phyloP scores from a whole-genome alignment of 2,797 vertebrate genomes.

The Xiphophorus birchmanni region DNA sequence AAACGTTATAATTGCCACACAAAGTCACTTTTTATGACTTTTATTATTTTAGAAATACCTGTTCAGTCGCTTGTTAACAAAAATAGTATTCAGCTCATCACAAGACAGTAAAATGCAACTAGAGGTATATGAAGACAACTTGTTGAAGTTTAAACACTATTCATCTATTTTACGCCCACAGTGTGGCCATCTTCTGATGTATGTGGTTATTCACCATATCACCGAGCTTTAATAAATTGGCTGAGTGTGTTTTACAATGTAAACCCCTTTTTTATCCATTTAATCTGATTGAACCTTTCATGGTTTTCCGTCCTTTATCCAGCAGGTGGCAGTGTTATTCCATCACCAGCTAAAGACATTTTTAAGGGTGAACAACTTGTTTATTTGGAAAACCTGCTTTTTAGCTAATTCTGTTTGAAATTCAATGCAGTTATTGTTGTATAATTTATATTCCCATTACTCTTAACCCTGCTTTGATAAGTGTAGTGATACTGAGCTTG shows the following conservation, averaged over 20 bases:
- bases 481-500: slow-evolving; percentile 2
- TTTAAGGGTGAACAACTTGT: not conserved
- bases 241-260: not conserved
- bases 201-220: not conserved
- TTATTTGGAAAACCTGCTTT: not conserved
- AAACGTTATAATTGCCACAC: not conserved
- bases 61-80: not conserved
- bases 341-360: not conserved
- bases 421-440: not conserved
- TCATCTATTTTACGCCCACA: not conserved
- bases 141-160: not conserved
- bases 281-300: not conserved
- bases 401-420: not conserved
- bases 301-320: slow-evolving; percentile 29
- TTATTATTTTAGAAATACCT: not conserved
- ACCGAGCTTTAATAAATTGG: not conserved
- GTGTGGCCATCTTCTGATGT: not conserved
- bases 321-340: slow-evolving; percentile 61
- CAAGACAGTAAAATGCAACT: not conserved
- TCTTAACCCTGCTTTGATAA: not conserved
- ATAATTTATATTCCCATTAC: not conserved
- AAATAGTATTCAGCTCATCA: not conserved
- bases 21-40: not conserved
- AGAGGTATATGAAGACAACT: not conserved
- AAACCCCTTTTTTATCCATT: not conserved